These are phyloP conservation scores for Bursaphelenchus okinawaensis DNA, from an alignment of 2,888 invertebrate genomes.

Conservation along the genomic window DNA sequence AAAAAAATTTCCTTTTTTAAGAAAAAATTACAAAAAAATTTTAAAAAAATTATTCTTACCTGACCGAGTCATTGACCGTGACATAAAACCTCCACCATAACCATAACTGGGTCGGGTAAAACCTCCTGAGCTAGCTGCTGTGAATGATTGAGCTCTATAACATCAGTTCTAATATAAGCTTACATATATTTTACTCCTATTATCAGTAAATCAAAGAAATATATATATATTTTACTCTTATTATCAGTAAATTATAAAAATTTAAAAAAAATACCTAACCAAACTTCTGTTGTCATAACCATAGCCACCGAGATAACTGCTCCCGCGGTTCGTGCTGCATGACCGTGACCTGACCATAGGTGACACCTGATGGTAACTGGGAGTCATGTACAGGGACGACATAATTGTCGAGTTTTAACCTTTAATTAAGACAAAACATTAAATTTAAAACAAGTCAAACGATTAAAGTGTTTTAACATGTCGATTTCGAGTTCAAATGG, in stretches of 20 bases:
- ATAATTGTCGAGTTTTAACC: conserved; percentile 1
- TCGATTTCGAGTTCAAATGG: no score
- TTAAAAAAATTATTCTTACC: conserved; percentile 26
- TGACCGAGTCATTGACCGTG: conserved; percentile 48
- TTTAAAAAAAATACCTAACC: background rate
- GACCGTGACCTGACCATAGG: conserved; percentile 41
- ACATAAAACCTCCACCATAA: conserved; percentile 55
- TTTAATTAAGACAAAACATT: background rate
- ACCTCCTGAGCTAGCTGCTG: conserved; percentile 31
- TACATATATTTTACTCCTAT: background rate
- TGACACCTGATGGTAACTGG: conserved; percentile 52
- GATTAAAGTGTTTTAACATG: no score
- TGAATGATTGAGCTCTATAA: conserved; percentile 46
- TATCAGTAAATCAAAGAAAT: background rate
- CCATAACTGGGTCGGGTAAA: conserved; percentile 45
- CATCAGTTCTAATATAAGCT: background rate
- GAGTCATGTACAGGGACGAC: conserved; percentile 30
- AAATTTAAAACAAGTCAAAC: background rate
- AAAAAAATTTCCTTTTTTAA: background rate
- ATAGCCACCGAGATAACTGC: background rate
- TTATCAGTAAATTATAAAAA: background rate
- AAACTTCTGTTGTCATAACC: background rate
- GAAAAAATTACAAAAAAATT: background rate
- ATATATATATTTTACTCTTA: background rate
- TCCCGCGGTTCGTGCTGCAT: background rate